Evolutionary conservation across 2,888 invertebrate species (phyloP).

Genomic region (Dione juno): DNA sequence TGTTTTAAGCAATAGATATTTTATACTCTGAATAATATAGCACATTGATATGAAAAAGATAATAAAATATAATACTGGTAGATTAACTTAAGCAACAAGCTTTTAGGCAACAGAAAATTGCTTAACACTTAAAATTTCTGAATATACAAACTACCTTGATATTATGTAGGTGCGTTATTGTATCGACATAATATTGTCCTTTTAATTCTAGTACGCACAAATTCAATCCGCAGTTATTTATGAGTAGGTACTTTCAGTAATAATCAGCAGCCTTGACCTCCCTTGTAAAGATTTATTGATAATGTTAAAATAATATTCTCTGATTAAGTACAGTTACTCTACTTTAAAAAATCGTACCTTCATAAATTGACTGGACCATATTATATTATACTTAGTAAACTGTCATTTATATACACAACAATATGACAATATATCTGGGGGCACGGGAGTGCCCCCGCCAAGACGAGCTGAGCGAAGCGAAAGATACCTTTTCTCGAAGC

Average conservation of each 20-base stretch:
- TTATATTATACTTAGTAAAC: not conserved
- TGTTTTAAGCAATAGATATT: not conserved
- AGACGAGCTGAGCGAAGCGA: too few relatives aligned
- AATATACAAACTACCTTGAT: constrained; percentile 20
- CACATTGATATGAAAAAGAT: not conserved
- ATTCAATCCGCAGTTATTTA: constrained; percentile 7
- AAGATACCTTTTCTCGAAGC: too few relatives aligned
- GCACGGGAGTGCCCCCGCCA: too few relatives aligned
- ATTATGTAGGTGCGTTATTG: not conserved
- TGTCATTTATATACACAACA: not conserved
- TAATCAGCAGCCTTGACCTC: constrained; percentile 42
- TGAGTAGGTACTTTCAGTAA: constrained; percentile 44
- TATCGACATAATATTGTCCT: constrained; percentile 19
- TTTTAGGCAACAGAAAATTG: not conserved
- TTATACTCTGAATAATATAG: not conserved
- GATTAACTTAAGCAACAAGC: not conserved
- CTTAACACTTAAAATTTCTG: not conserved
- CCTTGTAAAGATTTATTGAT: constrained; percentile 34
- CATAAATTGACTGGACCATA: not conserved
- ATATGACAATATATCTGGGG: not conserved
- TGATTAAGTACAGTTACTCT: not conserved
- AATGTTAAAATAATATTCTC: not conserved
- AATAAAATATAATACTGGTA: not conserved
- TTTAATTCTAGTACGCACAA: constrained; percentile 24
- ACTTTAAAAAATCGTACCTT: not conserved